Evolutionary conservation across 2,888 invertebrate species (phyloP), one percentile per base, ranked within the genome.

Genomic region (Glaucopsyche alexis): DNA sequence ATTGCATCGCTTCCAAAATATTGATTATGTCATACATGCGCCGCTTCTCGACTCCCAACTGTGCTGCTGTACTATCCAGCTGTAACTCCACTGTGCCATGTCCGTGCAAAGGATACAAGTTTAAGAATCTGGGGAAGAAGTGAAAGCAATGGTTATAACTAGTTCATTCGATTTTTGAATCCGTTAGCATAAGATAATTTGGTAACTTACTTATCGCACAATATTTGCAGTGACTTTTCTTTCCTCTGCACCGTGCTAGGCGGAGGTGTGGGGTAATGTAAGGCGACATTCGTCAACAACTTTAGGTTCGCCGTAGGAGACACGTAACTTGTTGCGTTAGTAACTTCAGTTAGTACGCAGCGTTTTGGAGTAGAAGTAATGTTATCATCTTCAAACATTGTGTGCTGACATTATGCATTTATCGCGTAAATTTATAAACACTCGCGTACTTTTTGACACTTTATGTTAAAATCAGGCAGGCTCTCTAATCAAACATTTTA

Each of bases 21-120:
- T 96, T 96, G 73, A 96, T 95, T 78, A 96, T 95, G 83, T 96
- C 96, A 86, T 96, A 96, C 86, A 96, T 95, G 80, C 96, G 90
- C 50, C 96, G 88, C 78, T 95, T 94, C 80, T 95, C 95, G 8
- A 95, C 95, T 69, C 94, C 94, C 75, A 95, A 83, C 78, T 93
- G 89, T 80, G 93, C 93, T 69, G 95, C 95, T 73, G 95, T 94
- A 80, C 93, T 94, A 83, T 95, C 95, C 79, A 95, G 82, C 77
- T 95, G 95, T 78, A 95, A 94, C 84, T 94, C 94, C 74, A 88
- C 85, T 67, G 93, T 88, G 9, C 90, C 89, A 79, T 88, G 85
- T 40, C 93, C 89, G 80, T 92, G 84, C 71, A 94, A 85, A 60
- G 94, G 94, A 83, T 94, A 94, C 40, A 94, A 82, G 78, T 92